These are phyloP conservation scores for Netelia melanura DNA, from an alignment of 2,888 invertebrate species.

Conservation along the genomic window DNA sequence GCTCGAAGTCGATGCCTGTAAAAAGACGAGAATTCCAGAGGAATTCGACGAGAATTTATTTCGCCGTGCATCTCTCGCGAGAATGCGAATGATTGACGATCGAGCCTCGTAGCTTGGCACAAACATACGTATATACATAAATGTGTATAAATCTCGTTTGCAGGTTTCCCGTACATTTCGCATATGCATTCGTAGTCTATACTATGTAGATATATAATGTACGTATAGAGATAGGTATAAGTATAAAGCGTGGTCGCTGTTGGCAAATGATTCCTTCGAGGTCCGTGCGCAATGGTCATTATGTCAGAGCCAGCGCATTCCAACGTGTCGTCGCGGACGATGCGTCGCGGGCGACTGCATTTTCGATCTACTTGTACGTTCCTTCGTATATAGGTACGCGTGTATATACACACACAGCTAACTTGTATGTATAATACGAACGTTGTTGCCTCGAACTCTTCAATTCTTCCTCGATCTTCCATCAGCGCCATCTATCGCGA, in stretches of 20 bases:
- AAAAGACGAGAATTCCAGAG: slow-evolving; percentile 24
- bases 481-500: not conserved
- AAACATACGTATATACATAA: slow-evolving; percentile 10
- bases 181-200: not conserved
- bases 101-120: not conserved
- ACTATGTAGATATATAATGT: not conserved
- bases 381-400: not conserved
- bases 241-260: slow-evolving; percentile 46
- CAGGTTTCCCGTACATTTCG: slow-evolving; percentile 32
- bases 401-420: slow-evolving; percentile 29
- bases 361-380: slow-evolving; percentile 31
- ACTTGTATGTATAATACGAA: not conserved
- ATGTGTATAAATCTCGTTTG: slow-evolving; percentile 27
- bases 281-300: slow-evolving; percentile 67
- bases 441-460: not conserved
- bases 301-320: slow-evolving; percentile 71
- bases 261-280: slow-evolving; percentile 68
- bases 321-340: slow-evolving; percentile 64
- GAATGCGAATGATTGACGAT: slow-evolving; percentile 63
- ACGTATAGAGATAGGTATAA: not conserved
- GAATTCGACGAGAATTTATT: slow-evolving; percentile 57
- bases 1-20: slow-evolving; percentile 17
- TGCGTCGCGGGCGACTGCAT: slow-evolving; percentile 35
- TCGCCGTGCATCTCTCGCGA: slow-evolving; percentile 49
- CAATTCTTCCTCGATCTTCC: slow-evolving; percentile 45